Evolutionary conservation across 2,888 invertebrate genomes (phyloP).

Genomic region (Coenonympha glycerion): DNA sequence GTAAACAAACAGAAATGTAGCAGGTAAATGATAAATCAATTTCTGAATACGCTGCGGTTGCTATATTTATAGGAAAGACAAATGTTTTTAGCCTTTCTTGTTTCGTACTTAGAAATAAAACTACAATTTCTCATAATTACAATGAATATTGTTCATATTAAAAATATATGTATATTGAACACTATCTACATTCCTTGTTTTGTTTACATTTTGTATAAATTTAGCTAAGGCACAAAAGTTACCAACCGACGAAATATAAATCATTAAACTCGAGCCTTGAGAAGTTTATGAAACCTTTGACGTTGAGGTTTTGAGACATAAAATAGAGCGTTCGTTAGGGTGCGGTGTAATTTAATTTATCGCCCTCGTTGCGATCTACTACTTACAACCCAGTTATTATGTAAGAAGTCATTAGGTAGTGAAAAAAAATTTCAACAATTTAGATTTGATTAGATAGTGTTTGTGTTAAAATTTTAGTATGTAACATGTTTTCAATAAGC

Average conservation of each 20-base stretch:
- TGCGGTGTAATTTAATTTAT: conserved; percentile 14
- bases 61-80: neutral
- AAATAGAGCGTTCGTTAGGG: conserved; percentile 4
- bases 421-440: no score
- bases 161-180: no score
- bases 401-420: neutral
- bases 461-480: neutral
- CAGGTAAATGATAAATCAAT: neutral
- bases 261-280: neutral
- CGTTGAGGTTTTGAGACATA: conserved; percentile 27
- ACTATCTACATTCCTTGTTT: no score
- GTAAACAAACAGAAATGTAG: no score
- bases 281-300: neutral
- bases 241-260: neutral
- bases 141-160: no score
- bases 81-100: neutral
- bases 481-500: neutral
- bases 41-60: neutral
- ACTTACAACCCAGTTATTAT: conserved; percentile 3
- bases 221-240: neutral
- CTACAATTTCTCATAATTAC: no score
- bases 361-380: conserved; percentile 9
- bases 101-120: neutral
- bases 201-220: no score
- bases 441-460: neutral